These are phyloP conservation scores for Heteropelma amictum DNA, from an alignment of 2,888 invertebrate genomes.

Conservation along the genomic window DNA sequence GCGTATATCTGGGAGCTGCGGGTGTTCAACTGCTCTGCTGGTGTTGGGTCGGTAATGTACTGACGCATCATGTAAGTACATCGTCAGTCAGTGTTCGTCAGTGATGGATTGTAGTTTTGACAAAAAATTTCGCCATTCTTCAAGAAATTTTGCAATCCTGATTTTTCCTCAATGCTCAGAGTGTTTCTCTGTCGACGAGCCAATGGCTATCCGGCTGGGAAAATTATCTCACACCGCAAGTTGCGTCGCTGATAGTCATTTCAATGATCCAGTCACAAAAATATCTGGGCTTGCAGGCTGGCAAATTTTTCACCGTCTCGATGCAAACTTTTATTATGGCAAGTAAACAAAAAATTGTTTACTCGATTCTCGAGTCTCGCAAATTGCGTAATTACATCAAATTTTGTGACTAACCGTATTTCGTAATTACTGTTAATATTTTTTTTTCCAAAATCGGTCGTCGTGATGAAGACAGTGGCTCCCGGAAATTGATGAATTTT, in stretches of 20 bases:
- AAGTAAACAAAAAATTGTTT: no score
- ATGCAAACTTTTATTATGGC: conserved; percentile 66
- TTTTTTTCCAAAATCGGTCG: no score
- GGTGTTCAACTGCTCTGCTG: conserved; percentile 65
- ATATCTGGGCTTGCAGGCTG: conserved; percentile 62
- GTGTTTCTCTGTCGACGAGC: conserved; percentile 47
- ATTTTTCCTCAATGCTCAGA: conserved; percentile 28
- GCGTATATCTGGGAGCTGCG: conserved; percentile 64
- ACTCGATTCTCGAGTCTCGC: no score
- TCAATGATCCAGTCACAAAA: conserved; percentile 62
- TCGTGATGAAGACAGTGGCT: no score
- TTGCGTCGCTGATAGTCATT: conserved; percentile 56
- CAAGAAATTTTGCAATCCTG: no score
- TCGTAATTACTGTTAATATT: no score
- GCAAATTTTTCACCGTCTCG: conserved; percentile 64
- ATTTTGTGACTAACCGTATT: neutral
- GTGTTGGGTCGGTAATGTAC: conserved; percentile 68
- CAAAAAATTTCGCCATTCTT: neutral
- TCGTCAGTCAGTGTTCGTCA: no score
- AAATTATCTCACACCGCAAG: conserved; percentile 41
- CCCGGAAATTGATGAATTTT: no score
- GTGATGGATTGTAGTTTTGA: neutral
- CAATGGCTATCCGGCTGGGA: conserved; percentile 69
- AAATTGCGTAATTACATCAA: no score
- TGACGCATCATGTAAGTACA: conserved; percentile 64